Conservation (phyloP, 2,888 invertebrate species). For the Oxystoma pomonae region DNA sequence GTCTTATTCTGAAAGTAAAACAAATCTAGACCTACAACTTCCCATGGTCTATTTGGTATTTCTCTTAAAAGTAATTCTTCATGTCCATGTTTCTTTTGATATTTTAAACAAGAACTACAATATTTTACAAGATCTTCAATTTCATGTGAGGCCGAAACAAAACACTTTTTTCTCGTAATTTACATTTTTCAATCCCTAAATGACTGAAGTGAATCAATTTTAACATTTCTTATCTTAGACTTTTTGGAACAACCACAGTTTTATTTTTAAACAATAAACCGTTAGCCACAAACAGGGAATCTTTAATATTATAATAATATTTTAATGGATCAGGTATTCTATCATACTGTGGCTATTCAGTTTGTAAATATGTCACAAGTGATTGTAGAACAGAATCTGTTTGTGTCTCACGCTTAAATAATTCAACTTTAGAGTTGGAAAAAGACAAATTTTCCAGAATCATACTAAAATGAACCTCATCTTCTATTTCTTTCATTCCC, state of each 20-base stretch:
- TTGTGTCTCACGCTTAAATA: conserved; percentile 14
- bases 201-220: conserved; percentile 18
- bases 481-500: neutral
- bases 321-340: conserved; percentile 15
- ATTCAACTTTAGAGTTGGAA: conserved; percentile 14
- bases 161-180: conserved; percentile 22
- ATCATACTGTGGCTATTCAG: conserved; percentile 29
- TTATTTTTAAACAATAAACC: conserved; percentile 23
- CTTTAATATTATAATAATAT: conserved; percentile 16
- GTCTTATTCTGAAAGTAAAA: too few relatives aligned
- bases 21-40: too few relatives aligned
- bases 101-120: conserved; percentile 25
- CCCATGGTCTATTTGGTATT: too few relatives aligned
- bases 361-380: conserved; percentile 25
- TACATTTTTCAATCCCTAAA: conserved; percentile 28
- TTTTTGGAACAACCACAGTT: conserved; percentile 21
- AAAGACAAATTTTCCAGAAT: neutral
- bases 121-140: conserved; percentile 2
- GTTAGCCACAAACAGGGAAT: conserved; percentile 15
- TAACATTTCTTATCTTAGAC: conserved; percentile 17
- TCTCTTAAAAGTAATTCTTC: too few relatives aligned
- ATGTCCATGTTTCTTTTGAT: too few relatives aligned
- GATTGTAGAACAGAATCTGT: conserved; percentile 24
- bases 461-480: neutral
- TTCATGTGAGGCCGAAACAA: conserved; percentile 31